Conservation (phyloP, 2,113 vertebrate genomes). For the Herpetotheres cachinnans region DNA sequence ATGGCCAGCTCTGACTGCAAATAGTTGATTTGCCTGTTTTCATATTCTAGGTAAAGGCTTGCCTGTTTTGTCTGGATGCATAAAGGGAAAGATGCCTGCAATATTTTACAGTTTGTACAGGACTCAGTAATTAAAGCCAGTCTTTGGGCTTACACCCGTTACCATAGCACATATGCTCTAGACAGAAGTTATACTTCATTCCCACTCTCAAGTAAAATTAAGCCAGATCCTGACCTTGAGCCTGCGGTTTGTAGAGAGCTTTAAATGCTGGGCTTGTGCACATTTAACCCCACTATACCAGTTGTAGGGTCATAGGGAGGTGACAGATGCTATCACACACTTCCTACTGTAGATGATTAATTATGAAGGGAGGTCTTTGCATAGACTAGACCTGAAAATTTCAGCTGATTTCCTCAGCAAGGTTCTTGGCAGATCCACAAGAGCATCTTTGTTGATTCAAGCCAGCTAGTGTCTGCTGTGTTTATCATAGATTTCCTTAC, state of each 20-base stretch:
- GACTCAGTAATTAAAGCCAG: constrained; percentile 14
- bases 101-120: neutral
- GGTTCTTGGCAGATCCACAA: constrained; percentile 13
- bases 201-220: neutral
- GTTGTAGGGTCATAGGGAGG: constrained; percentile 37
- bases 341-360: constrained; percentile 56
- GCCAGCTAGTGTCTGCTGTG: constrained; percentile 30
- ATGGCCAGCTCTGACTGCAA: neutral
- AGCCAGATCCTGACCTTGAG: constrained; percentile 45
- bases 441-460: constrained; percentile 50
- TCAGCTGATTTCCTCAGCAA: constrained; percentile 26
- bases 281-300: constrained; percentile 30
- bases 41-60: neutral
- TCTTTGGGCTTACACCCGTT: neutral
- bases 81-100: neutral
- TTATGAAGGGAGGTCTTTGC: constrained; percentile 57
- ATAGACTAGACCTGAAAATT: constrained; percentile 36
- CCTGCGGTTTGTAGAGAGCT: constrained; percentile 11
- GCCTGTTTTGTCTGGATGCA: neutral
- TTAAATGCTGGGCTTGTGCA: constrained; percentile 15
- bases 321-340: constrained; percentile 45
- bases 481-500: constrained; percentile 49
- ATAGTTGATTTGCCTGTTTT: neutral
- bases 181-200: constrained; percentile 8
- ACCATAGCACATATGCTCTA: neutral